Percentiles rank a stretch among this genome's conserved stretches.
Conservation (phyloP, 1,140 invertebrate species). For the Zaprionus nigranus region DNA sequence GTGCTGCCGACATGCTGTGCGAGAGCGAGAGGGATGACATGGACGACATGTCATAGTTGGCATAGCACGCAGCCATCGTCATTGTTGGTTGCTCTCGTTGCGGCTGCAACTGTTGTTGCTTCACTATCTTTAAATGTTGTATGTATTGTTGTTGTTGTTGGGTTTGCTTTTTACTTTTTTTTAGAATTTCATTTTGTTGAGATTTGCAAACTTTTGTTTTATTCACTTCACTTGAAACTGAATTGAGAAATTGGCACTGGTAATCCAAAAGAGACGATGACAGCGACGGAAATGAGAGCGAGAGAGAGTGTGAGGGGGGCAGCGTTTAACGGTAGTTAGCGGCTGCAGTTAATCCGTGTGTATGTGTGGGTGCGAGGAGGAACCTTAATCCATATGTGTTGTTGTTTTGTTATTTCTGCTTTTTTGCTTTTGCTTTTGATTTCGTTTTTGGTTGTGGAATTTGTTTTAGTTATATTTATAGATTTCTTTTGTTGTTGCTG, state of each 20-base stretch:
- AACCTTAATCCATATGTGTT: constrained; percentile 81
- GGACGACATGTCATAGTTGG: constrained; percentile 83
- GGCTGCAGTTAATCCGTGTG: constrained; percentile 71
- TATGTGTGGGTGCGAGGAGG: constrained; percentile 56
- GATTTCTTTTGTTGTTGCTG: constrained; percentile 20
- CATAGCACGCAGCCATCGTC: constrained; percentile 84
- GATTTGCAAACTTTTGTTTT: constrained; percentile 50
- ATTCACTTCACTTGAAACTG: constrained; percentile 44
- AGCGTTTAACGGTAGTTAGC: constrained; percentile 65
- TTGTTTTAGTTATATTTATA: constrained; percentile 22
- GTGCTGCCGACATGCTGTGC: constrained; percentile 65
- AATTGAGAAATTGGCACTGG: constrained; percentile 73
- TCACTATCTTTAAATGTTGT: not conserved
- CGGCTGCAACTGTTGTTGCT: constrained; percentile 54
- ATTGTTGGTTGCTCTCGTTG: constrained; percentile 71
- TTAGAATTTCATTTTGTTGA: constrained; percentile 62
- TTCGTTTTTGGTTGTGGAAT: constrained; percentile 28
- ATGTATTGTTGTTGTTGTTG: constrained; percentile 39
- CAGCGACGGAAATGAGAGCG: constrained; percentile 13
- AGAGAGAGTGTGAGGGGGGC: not conserved
- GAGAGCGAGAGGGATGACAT: constrained; percentile 73
- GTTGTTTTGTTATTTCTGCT: constrained; percentile 42
- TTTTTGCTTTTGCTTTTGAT: constrained; percentile 23
- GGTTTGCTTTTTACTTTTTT: constrained; percentile 39
- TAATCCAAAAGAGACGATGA: constrained; percentile 73